Base-by-base conservation (phyloP, 2,888 invertebrate genomes). In the Scaptomyza tumidula region DNA sequence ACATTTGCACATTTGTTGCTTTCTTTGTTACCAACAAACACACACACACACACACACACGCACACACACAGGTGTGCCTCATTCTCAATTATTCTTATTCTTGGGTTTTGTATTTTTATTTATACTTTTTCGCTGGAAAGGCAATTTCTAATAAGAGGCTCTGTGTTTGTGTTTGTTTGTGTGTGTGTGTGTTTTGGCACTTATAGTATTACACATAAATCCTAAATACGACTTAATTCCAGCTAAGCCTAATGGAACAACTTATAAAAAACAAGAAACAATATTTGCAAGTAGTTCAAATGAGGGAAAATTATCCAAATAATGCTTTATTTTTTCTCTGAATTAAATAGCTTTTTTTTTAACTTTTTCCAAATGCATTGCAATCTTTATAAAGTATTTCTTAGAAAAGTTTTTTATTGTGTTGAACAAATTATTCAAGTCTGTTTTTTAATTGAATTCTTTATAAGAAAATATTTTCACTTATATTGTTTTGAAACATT, bases 11-110 rank as follows among this genome's bases (percentile, higher is more conserved):
- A 37, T 57, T 45, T 37, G 14, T 33, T 19, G 71, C 37, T 71
- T 74, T 74, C 72, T 61, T 76, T 71, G 72, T 71, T 64, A 19
- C 19, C 19, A 19, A 24, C 24, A 24, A 1, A 24, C 24, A 24
- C 24, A 44, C 49, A 57, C 14, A 39, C 24, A 24, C 24, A 24
- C 24, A 24, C 24, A 44, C 49, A 57, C 14, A 39, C 66, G 58
- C 65, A 44, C 49, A 57, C 14, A 39, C 61, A 65, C 72, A 65
- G 61, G 66, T 74, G 72, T 61, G 46, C 29, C 11, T 27, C 16
- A 3, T 13, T 45, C 16, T 50, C 7, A 19, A 1, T 19, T 19
- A 19, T 19, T 11, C 3, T 43, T 46, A 19, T 57, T 68, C 9
- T 52, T 54, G 13, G 11, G n/a, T 29, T 29, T 29, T 29, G 29